phyloP scores from a whole-genome alignment of 1,140 invertebrate genomes.

The Lordiphosa clarofinis region DNA sequence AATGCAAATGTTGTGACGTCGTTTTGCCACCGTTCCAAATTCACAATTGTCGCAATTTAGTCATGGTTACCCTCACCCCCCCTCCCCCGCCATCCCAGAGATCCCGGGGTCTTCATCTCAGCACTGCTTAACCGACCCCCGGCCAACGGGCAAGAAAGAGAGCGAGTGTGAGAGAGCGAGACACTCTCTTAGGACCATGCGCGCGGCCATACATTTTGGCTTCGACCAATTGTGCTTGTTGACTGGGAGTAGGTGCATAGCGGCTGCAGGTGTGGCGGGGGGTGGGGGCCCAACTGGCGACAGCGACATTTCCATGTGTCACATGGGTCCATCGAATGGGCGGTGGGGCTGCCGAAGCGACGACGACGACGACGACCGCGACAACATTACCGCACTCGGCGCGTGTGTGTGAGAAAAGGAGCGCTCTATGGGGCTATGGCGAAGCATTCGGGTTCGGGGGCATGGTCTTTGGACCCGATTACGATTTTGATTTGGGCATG shows the following conservation, averaged over 20 bases:
- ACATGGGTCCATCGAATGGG: conserved; percentile 24
- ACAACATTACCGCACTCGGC: conserved; percentile 41
- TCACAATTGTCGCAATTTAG: conserved; percentile 36
- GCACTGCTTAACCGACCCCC: conserved; percentile 33
- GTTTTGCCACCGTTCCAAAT: conserved; percentile 10
- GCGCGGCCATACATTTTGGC: conserved; percentile 55
- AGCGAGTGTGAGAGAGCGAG: conserved; percentile 10
- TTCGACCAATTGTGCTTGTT: conserved; percentile 62
- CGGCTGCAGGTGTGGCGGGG: background rate
- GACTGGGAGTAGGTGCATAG: conserved; percentile 35
- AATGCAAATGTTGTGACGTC: conserved; percentile 15
- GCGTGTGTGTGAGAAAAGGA: conserved; percentile 54
- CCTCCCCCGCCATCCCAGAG: background rate
- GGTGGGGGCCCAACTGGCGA: conserved; percentile 27
- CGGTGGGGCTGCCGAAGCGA: background rate
- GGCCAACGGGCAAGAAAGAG: background rate
- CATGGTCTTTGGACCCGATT: background rate
- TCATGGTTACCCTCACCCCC: conserved; percentile 8
- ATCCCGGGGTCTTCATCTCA: background rate
- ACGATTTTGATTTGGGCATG: conserved; percentile 2
- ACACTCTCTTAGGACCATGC: conserved; percentile 45
- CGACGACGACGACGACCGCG: conserved; percentile 2
- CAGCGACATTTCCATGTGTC: conserved; percentile 60
- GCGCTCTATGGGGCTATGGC: conserved; percentile 16
- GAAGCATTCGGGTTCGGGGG: conserved; percentile 1